These are phyloP conservation scores for Silurus meridionalis DNA, from an alignment of 2,113 vertebrate genomes.

Conservation along the genomic window DNA sequence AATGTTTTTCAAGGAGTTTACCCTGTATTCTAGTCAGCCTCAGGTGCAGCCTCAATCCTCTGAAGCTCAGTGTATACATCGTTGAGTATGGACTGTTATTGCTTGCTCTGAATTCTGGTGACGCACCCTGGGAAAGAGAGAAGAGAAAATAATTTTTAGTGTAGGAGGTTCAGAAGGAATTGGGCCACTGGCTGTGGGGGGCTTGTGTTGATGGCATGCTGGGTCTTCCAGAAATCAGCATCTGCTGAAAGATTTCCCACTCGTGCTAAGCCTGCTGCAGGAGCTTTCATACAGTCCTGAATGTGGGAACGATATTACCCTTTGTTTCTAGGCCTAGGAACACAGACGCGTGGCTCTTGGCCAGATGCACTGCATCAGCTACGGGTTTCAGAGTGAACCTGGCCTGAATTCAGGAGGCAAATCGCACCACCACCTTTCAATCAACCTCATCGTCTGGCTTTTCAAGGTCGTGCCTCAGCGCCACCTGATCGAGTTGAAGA, in stretches of 20 bases:
- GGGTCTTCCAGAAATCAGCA: neutral
- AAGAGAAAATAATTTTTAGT: neutral
- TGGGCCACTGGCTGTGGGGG: neutral
- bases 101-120: neutral
- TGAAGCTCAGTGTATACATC: neutral
- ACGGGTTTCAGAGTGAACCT: neutral
- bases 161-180: neutral
- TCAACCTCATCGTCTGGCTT: neutral
- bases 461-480: neutral
- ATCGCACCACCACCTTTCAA: neutral
- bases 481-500: neutral
- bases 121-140: neutral
- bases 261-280: neutral
- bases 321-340: neutral
- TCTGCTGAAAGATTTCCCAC: neutral
- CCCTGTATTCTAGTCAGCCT: no score
- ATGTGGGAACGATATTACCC: neutral
- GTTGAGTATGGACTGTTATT: neutral
- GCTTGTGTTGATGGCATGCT: neutral
- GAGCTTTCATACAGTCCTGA: neutral
- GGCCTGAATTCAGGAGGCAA: neutral
- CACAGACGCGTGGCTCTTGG: neutral
- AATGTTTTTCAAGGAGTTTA: no score
- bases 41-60: neutral
- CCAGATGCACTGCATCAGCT: neutral